Evolutionary conservation across 2,113 vertebrate species (phyloP).

Genomic region (Rhinoderma darwinii): DNA sequence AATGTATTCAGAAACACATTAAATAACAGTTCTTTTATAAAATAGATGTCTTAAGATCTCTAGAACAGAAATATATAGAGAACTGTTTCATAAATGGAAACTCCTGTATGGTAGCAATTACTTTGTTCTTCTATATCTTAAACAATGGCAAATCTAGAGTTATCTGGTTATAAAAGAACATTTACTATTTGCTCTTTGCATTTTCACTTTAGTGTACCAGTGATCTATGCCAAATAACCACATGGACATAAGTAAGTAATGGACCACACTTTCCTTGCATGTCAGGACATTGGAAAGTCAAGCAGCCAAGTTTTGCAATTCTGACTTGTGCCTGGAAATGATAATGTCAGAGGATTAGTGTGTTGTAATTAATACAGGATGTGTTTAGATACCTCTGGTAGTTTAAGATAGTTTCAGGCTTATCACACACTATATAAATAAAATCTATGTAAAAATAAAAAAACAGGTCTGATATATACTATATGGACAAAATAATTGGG

Average conservation of each 20-base stretch:
- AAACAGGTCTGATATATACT: no score
- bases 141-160: slow-evolving; percentile 11
- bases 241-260: slow-evolving; percentile 32
- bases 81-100: slow-evolving; percentile 5
- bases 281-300: slow-evolving; percentile 48
- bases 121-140: background rate
- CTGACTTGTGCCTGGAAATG: slow-evolving; percentile 39
- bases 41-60: background rate
- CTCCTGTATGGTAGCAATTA: slow-evolving; percentile 16
- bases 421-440: background rate
- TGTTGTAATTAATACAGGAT: slow-evolving; percentile 54
- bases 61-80: slow-evolving; percentile 5
- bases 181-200: slow-evolving; percentile 1
- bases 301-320: slow-evolving; percentile 52
- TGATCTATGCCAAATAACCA: slow-evolving; percentile 29
- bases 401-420: slow-evolving; percentile 22
- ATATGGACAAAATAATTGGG: no score
- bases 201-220: slow-evolving; percentile 8
- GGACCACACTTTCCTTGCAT: slow-evolving; percentile 37
- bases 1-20: slow-evolving; percentile 20
- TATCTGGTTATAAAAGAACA: background rate
- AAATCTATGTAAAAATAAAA: no score
- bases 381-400: slow-evolving; percentile 42
- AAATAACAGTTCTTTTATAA: slow-evolving; percentile 1
- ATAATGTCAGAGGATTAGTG: slow-evolving; percentile 36